phyloP scores from a whole-genome alignment of 2,113 vertebrate genomes.

The human region DNA sequence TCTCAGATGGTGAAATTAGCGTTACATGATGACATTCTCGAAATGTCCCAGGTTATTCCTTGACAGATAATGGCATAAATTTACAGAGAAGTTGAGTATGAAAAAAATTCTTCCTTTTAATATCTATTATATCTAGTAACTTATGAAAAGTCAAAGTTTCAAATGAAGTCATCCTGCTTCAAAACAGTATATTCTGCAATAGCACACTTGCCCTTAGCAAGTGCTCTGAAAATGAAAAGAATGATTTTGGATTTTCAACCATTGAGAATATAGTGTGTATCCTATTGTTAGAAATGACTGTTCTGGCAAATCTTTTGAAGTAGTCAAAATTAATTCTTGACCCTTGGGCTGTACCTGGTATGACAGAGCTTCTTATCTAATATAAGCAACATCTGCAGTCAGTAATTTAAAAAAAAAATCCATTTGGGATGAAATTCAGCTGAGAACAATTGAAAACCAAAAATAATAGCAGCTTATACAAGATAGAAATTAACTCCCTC shows the following conservation, averaged over 20 bases:
- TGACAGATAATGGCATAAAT: neutral
- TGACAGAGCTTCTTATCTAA: neutral
- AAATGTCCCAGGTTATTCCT: constrained; percentile 44
- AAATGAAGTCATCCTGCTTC: neutral
- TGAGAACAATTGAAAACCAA: neutral
- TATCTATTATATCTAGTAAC: neutral
- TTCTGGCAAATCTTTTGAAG: neutral
- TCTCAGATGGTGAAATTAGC: constrained; percentile 30
- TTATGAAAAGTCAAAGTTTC: neutral
- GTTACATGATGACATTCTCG: constrained; percentile 25
- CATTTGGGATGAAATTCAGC: neutral
- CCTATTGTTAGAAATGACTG: neutral
- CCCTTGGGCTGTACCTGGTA: neutral
- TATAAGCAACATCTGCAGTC: neutral
- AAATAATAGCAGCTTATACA: neutral
- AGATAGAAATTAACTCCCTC: neutral
- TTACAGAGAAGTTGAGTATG: neutral
- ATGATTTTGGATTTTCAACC: neutral
- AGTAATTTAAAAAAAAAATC: neutral
- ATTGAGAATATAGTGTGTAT: neutral
- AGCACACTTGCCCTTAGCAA: neutral
- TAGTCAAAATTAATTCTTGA: neutral
- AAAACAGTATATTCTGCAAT: neutral
- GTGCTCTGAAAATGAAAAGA: neutral
- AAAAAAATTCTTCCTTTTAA: neutral